Evolutionary conservation across 2,797 vertebrate genomes (phyloP).

Genomic region (Petrocephalus schoutedeni): DNA sequence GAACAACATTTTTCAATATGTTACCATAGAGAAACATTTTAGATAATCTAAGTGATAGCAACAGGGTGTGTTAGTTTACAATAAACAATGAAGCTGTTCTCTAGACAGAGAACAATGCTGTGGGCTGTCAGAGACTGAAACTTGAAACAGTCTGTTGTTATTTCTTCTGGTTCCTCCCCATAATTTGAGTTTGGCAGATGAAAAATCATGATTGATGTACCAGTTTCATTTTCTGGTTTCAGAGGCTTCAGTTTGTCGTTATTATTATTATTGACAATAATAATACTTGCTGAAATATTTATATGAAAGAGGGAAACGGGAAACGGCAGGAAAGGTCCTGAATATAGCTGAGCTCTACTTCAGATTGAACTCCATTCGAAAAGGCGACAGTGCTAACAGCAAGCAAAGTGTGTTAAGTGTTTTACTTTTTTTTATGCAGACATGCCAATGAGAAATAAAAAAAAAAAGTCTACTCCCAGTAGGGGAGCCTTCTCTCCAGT

Average conservation of each 20-base stretch:
- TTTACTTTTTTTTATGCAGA: neutral
- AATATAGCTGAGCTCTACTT: neutral
- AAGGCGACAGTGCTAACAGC: neutral
- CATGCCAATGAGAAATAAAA: neutral
- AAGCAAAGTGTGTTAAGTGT: neutral
- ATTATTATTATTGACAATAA: no score
- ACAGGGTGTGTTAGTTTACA: neutral
- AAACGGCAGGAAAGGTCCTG: neutral
- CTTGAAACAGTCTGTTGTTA: neutral
- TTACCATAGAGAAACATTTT: neutral
- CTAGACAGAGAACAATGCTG: neutral
- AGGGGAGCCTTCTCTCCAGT: slow-evolving; percentile 1
- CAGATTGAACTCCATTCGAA: neutral
- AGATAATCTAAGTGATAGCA: neutral
- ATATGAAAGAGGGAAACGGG: neutral
- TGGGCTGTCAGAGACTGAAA: neutral
- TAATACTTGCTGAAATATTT: neutral
- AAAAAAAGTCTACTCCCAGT: slow-evolving; percentile 5
- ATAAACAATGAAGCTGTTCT: neutral
- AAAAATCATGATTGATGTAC: neutral
- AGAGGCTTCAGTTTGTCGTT: neutral
- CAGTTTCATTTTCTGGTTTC: neutral
- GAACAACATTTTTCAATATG: neutral
- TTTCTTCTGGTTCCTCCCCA: neutral
- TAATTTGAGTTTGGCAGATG: neutral